Evolutionary conservation across 2,113 vertebrate genomes (phyloP).

Genomic region (Albula glossodonta): DNA sequence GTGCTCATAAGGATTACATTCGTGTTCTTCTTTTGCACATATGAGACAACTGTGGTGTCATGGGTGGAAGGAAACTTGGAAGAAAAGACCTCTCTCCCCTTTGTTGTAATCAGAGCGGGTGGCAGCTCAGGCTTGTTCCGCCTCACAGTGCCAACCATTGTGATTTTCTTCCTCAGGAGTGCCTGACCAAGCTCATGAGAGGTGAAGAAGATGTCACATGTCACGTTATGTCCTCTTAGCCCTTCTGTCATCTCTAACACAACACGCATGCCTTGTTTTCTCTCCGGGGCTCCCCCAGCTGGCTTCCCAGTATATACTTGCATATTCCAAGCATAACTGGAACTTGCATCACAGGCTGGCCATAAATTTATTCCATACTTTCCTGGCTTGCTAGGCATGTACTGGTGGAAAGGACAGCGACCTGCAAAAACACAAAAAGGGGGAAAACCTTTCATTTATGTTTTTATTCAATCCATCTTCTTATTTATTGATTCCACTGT

Average conservation of each 20-base stretch:
- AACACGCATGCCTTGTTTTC: not conserved
- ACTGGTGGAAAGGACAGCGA: conserved; percentile 32
- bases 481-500: too few species aligned
- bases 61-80: conserved; percentile 19
- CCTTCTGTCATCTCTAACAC: not conserved
- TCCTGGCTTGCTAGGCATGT: conserved; percentile 31
- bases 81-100: conserved; percentile 1
- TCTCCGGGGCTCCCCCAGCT: conserved; percentile 31
- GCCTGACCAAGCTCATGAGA: not conserved
- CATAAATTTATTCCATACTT: conserved; percentile 33
- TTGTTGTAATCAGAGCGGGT: not conserved
- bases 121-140: conserved; percentile 22
- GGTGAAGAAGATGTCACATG: not conserved
- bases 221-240: not conserved
- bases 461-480: too few species aligned
- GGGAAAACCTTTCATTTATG: too few species aligned
- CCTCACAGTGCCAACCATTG: not conserved
- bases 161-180: not conserved
- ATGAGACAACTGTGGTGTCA: conserved; percentile 30
- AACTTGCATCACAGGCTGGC: conserved; percentile 31
- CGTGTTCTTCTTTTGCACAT: conserved; percentile 22
- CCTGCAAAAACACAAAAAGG: not conserved
- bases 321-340: conserved; percentile 39
- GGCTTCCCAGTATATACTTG: conserved; percentile 30
- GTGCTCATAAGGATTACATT: conserved; percentile 1